phyloP scores from a whole-genome alignment of 2,888 invertebrate species.

The Nomada flava region DNA sequence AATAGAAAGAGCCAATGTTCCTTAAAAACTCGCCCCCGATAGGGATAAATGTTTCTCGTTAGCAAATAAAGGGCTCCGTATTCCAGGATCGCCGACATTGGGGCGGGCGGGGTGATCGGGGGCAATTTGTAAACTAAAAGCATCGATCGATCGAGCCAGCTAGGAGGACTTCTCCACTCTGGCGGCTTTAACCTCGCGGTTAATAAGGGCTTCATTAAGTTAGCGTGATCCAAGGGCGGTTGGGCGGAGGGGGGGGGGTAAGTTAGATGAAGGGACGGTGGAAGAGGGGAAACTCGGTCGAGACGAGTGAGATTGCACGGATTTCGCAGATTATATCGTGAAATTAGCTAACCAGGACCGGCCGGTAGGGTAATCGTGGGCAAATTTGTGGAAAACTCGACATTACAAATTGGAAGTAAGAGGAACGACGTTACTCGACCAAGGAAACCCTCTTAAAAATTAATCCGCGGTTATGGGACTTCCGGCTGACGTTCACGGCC shows the following conservation, averaged over 20 bases:
- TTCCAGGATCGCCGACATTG: background rate
- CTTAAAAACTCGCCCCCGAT: slow-evolving; percentile 37
- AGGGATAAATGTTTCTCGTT: slow-evolving; percentile 43
- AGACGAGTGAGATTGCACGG: slow-evolving; percentile 66
- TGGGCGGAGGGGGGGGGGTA: background rate
- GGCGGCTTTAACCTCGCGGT: slow-evolving; percentile 65
- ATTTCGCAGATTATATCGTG: slow-evolving; percentile 66
- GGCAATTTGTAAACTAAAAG: slow-evolving; percentile 49
- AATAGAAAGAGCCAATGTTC: slow-evolving; percentile 24
- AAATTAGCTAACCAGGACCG: slow-evolving; percentile 63
- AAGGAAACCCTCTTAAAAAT: slow-evolving; percentile 42
- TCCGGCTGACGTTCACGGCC: slow-evolving; percentile 27
- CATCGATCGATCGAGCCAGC: slow-evolving; percentile 58
- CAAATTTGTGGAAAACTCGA: slow-evolving; percentile 66
- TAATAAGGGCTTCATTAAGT: slow-evolving; percentile 75
- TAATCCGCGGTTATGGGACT: slow-evolving; percentile 46
- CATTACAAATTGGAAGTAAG: slow-evolving; percentile 62
- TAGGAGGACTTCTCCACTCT: slow-evolving; percentile 56
- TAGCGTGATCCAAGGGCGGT: slow-evolving; percentile 58
- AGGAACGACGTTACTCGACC: slow-evolving; percentile 44
- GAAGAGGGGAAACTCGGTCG: slow-evolving; percentile 38
- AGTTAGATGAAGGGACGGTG: background rate
- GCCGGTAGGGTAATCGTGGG: slow-evolving; percentile 57
- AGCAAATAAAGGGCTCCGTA: slow-evolving; percentile 31
- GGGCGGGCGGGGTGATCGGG: background rate